phyloP scores from a whole-genome alignment of 2,113 vertebrate species.

The Dendropsophus ebraccatus region DNA sequence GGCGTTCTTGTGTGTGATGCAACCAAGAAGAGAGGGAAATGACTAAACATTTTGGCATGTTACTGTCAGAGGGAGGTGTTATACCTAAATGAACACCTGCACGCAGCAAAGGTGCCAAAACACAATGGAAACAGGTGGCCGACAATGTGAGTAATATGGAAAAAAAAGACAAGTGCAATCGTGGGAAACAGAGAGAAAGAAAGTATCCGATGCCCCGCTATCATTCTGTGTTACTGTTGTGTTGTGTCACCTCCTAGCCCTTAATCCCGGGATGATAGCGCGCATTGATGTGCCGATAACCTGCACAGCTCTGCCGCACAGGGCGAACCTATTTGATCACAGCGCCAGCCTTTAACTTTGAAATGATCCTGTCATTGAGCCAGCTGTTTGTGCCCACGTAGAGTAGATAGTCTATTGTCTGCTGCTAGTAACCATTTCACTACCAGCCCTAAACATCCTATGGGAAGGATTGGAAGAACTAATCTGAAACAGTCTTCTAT shows the following conservation, averaged over 20 bases:
- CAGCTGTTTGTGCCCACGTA: slow-evolving; percentile 13
- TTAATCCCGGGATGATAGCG: slow-evolving; percentile 44
- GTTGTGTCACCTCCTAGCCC: slow-evolving; percentile 2
- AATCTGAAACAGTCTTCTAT: too few relatives aligned
- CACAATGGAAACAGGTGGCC: slow-evolving; percentile 57
- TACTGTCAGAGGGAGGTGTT: slow-evolving; percentile 56
- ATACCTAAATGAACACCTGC: slow-evolving; percentile 59
- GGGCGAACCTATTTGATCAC: slow-evolving; percentile 48
- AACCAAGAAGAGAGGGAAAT: slow-evolving; percentile 46
- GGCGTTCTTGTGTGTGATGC: slow-evolving; percentile 52
- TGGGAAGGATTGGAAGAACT: too few relatives aligned
- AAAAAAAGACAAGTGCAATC: slow-evolving; percentile 43
- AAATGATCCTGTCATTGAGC: slow-evolving; percentile 26
- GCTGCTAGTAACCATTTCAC: neutral
- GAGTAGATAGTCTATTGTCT: neutral
- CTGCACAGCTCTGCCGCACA: neutral
- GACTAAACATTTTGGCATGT: slow-evolving; percentile 58
- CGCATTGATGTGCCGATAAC: slow-evolving; percentile 42
- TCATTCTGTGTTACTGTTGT: slow-evolving; percentile 33
- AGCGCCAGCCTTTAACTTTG: slow-evolving; percentile 21
- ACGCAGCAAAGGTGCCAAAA: slow-evolving; percentile 56
- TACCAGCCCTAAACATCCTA: neutral
- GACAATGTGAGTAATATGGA: slow-evolving; percentile 52
- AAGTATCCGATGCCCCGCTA: slow-evolving; percentile 44
- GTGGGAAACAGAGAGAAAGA: slow-evolving; percentile 51